Evolutionary conservation across 2,797 vertebrate species (phyloP).

Genomic region (Otus scops): DNA sequence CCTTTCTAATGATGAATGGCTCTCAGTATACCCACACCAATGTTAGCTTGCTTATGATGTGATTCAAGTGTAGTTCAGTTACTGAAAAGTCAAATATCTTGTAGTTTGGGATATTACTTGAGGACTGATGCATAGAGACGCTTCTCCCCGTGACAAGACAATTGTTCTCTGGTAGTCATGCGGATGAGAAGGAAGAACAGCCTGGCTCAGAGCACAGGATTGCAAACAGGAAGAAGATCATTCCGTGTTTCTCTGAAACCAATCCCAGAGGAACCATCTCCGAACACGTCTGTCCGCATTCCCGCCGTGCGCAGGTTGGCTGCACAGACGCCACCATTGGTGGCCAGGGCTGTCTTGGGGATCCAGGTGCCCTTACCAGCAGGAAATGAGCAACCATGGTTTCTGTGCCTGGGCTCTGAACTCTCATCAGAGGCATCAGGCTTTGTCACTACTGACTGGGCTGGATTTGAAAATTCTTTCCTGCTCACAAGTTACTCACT

Average conservation of each 20-base stretch:
- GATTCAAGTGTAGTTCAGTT: not conserved
- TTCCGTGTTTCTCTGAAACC: not conserved
- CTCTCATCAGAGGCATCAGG: not conserved
- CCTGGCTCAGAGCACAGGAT: not conserved
- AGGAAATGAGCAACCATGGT: conserved; percentile 17
- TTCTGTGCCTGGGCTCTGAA: not conserved
- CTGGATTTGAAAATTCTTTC: not conserved
- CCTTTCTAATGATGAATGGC: not conserved
- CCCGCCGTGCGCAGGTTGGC: accelerated
- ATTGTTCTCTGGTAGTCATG: too few species aligned
- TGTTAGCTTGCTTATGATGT: not conserved
- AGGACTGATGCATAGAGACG: not conserved
- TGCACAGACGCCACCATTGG: accelerated
- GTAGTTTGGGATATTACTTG: not conserved
- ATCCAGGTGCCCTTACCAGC: not conserved
- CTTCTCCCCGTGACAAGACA: not conserved
- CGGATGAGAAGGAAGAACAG: not conserved
- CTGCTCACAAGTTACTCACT: not conserved
- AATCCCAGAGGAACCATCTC: not conserved
- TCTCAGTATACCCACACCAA: accelerated
- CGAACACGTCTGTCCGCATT: not conserved
- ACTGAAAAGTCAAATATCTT: not conserved
- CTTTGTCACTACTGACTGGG: not conserved
- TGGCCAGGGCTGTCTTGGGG: not conserved
- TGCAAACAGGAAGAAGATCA: not conserved